These are phyloP conservation scores for Branchinecta lindahli DNA, from an alignment of 1,140 invertebrate genomes.

Conservation along the genomic window DNA sequence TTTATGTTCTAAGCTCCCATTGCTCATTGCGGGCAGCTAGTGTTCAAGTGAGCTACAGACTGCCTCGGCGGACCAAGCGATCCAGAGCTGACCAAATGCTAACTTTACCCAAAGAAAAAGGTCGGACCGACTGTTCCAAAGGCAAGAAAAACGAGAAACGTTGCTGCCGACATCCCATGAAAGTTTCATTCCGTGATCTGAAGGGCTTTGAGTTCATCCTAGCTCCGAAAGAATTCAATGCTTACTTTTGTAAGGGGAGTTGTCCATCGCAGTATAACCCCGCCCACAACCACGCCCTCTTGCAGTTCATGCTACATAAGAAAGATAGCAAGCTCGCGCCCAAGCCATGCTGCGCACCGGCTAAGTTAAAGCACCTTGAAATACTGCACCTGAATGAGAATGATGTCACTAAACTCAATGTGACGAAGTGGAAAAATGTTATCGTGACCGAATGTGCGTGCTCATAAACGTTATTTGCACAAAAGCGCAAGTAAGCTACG, in stretches of 20 bases:
- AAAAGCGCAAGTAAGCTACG: too few species aligned
- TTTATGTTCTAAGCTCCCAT: neutral
- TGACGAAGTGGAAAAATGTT: slow-evolving; percentile 54
- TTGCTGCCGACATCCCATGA: slow-evolving; percentile 48
- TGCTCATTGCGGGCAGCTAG: neutral
- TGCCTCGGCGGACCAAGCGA: neutral
- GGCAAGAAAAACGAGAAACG: slow-evolving; percentile 36
- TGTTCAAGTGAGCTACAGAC: neutral
- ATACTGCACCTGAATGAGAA: slow-evolving; percentile 48
- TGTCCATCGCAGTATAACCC: slow-evolving; percentile 49
- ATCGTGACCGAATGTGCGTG: slow-evolving; percentile 55
- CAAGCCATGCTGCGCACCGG: slow-evolving; percentile 52
- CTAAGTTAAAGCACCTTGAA: slow-evolving; percentile 46
- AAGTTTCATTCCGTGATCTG: slow-evolving; percentile 47
- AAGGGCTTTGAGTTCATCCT: slow-evolving; percentile 50
- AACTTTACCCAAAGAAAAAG: neutral
- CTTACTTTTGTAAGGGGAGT: slow-evolving; percentile 51
- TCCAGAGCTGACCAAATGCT: neutral
- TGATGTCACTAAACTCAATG: slow-evolving; percentile 43
- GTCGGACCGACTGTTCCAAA: slow-evolving; percentile 13
- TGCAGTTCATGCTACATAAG: slow-evolving; percentile 43
- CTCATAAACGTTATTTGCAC: slow-evolving; percentile 32
- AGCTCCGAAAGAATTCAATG: slow-evolving; percentile 51
- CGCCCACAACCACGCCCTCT: slow-evolving; percentile 50
- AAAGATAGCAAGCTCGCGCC: slow-evolving; percentile 34